Evolutionary conservation across 2,888 invertebrate genomes (phyloP), one percentile per base, ranked within the genome.

Genomic region (Leptinotarsa peninsularis): DNA sequence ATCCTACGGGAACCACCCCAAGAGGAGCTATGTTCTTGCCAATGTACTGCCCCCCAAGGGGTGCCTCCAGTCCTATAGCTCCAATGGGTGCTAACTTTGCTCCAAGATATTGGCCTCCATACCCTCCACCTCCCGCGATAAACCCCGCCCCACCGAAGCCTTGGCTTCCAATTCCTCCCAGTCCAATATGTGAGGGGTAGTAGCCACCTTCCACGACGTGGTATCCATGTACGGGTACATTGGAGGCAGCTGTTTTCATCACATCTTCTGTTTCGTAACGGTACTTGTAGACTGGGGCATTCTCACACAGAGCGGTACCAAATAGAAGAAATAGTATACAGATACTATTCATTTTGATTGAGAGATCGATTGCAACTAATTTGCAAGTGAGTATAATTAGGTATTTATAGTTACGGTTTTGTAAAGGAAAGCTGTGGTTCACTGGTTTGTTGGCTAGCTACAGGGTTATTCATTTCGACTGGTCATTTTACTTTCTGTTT

Each of bases 141-240:
- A 81, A 14, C 88, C 89, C 49, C 85, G 83, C 50, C 82, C 78
- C 74, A 15, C 72, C 67, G 52, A 78, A 13, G 88, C 74, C 71
- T n/a, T 49, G 69, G 1, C 18, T 70, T 13, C 68, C 54, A n/a
- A 63, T 63, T 71, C 58, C 49, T 71, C 74, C 27, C 18, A 49
- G 67, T 67, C 49, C 73, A 58, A 21, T 66, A 67, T 72, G 72
- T 60, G 75, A 43, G 17, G 91, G 91, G 82, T 91, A 91, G 83
- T 91, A 91, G 76, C 89, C 90, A 85, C 91, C 90, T 87, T 91
- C 91, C 85, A 91, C 90, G 56, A 91, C 90, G 87, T 91, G 91
- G 81, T 91, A 92, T 54, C 90, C 90, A 73, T 87, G 89, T 1
- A 91, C 78, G 14, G 89, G 89, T 18, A 85, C 74, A 13, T 84